Evolutionary conservation across 2,797 vertebrate species (phyloP).

Genomic region (Smutsia temminckii): DNA sequence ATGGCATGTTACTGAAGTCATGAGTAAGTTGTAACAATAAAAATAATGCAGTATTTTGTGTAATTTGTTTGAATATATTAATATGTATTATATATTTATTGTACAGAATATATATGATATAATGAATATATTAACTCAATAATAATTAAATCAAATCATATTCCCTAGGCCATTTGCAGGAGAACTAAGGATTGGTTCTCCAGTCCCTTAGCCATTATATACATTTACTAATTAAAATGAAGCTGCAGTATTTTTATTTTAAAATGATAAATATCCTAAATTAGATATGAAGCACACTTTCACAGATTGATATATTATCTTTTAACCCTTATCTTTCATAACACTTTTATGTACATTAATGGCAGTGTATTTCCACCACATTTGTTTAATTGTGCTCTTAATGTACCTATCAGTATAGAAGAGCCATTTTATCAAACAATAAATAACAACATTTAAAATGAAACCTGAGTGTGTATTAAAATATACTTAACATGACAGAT

Average conservation of each 20-base stretch:
- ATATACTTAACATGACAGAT: neutral
- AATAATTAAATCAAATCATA: conserved; percentile 71
- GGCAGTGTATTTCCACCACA: conserved; percentile 19
- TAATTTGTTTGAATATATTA: conserved; percentile 68
- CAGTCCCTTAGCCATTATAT: conserved; percentile 35
- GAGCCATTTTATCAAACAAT: neutral
- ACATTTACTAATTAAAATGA: conserved; percentile 71
- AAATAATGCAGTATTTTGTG: neutral
- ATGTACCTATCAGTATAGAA: neutral
- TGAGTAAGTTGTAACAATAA: neutral
- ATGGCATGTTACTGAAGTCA: neutral
- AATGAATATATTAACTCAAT: conserved; percentile 58
- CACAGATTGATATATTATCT: conserved; percentile 27
- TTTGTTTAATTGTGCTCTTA: neutral
- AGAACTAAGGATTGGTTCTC: conserved; percentile 47
- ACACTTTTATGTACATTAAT: conserved; percentile 35
- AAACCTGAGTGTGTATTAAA: neutral
- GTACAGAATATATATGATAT: neutral
- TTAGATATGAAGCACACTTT: conserved; percentile 52
- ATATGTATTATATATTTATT: neutral
- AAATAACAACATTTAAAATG: conserved; percentile 2
- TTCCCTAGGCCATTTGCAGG: conserved; percentile 55
- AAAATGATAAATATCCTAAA: conserved; percentile 38
- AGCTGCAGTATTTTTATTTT: conserved; percentile 66
- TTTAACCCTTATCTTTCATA: conserved; percentile 27